Evolutionary conservation across 2,888 invertebrate genomes (phyloP), one percentile per base, ranked within the genome.

Genomic region (Macrosiphum euphorbiae): DNA sequence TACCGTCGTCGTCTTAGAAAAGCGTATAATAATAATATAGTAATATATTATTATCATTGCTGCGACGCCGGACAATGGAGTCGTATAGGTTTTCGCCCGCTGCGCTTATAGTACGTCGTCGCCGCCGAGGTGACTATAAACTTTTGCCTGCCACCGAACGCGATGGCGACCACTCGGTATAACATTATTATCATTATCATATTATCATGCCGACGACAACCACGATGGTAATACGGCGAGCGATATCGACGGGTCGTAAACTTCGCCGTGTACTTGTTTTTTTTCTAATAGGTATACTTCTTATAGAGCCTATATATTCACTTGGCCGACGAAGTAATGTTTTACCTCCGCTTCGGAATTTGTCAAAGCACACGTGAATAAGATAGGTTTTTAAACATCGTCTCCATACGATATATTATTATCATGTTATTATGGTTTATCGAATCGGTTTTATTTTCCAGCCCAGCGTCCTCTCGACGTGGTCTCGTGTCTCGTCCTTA

Each of bases 71-170:
- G 84, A 91, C 86, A 86, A 91, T 91, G 91, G 58, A 91, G 55
- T 91, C 85, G 91, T 91, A 50, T 50, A 55, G 55, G 58, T 85
- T 86, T 58, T 91, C 84, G n/a, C n/a, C 58, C 85, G 47, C 55
- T 85, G 52, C 28, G 91, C 52, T 20, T 4, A n/a, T 5, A 13
- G 5, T 67, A 16, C 44, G 44, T 44, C 44, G 44, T 44, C 4
- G 44, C 4, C n/a, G 13, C n/a, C 61, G n/a, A 4, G n/a, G 16
- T n/a, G 67, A 67, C n/a, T 4, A 35, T 67, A 67, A 67, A 78
- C 35, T 78, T 78, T 78, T 20, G 35, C 35, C 2, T 1, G 78
- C 78, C 61, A 28, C 61, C n/a, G n/a, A 67, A 67, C 16, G 67
- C n/a, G 67, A 67, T n/a, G 78, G 78, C 35, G 78, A 78, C 20